These are phyloP conservation scores for Zootermopsis nevadensis DNA, from an alignment of 2,888 invertebrate species.

Conservation along the genomic window DNA sequence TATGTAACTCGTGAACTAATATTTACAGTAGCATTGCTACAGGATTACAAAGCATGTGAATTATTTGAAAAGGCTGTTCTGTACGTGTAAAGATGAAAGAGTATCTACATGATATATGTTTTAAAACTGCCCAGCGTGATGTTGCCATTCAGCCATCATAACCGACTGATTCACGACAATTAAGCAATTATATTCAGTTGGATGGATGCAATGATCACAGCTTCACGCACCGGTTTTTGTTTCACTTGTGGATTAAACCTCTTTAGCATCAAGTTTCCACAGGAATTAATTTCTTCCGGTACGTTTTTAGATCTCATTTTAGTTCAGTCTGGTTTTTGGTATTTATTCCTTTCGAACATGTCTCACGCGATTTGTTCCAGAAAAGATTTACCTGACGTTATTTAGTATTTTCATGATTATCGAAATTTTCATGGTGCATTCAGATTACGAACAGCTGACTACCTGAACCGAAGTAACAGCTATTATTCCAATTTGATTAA, in stretches of 20 bases:
- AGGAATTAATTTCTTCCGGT: neutral
- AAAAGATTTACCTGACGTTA: too few species aligned
- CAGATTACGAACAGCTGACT: too few species aligned
- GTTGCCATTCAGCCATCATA: neutral
- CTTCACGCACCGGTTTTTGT: neutral
- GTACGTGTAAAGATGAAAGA: neutral
- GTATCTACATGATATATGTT: neutral
- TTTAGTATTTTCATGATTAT: too few species aligned
- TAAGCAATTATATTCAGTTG: slow-evolving; percentile 13
- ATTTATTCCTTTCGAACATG: too few species aligned
- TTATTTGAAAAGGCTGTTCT: neutral
- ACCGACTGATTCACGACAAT: slow-evolving; percentile 19
- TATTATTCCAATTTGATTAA: too few species aligned
- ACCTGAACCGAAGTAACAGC: too few species aligned
- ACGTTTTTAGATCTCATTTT: neutral
- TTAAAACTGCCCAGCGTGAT: neutral
- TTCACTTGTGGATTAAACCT: neutral
- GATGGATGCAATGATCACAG: slow-evolving; percentile 8
- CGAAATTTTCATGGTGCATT: too few species aligned
- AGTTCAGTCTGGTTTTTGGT: too few species aligned
- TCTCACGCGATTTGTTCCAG: too few species aligned
- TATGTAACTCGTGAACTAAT: neutral
- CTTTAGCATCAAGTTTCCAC: neutral
- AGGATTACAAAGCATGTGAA: neutral
- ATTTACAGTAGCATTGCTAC: neutral